phyloP scores from a whole-genome alignment of 2,113 vertebrate species.

The Fukomys damarensis region DNA sequence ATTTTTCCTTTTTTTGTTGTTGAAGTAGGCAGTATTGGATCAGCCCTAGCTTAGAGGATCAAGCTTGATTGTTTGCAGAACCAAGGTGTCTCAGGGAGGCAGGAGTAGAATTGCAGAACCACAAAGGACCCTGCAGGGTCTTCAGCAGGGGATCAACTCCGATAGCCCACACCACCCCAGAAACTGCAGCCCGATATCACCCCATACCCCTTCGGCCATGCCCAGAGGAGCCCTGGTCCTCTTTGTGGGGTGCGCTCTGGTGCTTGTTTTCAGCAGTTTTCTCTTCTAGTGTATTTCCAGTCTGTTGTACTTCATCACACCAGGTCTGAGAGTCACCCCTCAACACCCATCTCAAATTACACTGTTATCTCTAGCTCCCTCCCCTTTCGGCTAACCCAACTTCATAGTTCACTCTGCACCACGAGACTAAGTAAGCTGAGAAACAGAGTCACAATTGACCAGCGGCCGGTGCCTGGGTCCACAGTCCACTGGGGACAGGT shows the following conservation, averaged over 20 bases:
- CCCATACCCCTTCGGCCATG: neutral
- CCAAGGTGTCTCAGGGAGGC: neutral
- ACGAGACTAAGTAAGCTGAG: neutral
- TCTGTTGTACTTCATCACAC: neutral
- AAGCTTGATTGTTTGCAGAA: neutral
- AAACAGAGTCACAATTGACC: neutral
- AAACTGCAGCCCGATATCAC: neutral
- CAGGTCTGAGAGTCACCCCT: neutral
- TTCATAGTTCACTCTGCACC: neutral
- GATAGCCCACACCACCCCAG: neutral
- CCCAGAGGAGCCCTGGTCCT: neutral
- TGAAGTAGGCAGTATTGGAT: neutral
- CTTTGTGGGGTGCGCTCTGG: neutral
- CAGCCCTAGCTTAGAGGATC: neutral
- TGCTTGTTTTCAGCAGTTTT: neutral
- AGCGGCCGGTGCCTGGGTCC: neutral
- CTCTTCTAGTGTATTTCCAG: neutral
- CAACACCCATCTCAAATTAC: neutral
- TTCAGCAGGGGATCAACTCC: neutral
- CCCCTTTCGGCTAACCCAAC: neutral
- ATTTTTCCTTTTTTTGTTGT: neutral
- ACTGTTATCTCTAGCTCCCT: neutral
- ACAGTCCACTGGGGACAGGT: no score
- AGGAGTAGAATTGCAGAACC: fast-evolving
- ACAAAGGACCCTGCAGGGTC: neutral